Conservation (phyloP, 2,888 invertebrate genomes). For the Eupithecia pulchellata region DNA sequence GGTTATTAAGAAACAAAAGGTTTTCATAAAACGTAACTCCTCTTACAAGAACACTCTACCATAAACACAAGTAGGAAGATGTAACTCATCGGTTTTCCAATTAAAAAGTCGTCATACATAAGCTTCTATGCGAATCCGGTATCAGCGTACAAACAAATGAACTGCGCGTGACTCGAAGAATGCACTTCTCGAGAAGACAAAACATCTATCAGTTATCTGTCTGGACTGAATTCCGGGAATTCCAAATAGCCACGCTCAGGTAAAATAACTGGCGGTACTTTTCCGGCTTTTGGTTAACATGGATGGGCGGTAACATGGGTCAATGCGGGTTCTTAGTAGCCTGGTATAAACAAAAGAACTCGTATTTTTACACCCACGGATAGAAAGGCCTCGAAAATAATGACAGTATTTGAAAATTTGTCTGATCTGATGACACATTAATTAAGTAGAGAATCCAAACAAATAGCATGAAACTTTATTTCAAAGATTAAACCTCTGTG, state of each 20-base stretch:
- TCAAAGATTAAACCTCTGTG: background rate
- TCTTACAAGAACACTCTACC: background rate
- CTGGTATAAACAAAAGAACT: background rate
- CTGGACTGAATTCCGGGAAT: slow-evolving; percentile 30
- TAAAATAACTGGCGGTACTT: slow-evolving; percentile 21
- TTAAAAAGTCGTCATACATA: background rate
- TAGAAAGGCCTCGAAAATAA: background rate
- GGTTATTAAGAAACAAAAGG: background rate
- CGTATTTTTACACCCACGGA: background rate
- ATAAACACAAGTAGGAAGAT: background rate
- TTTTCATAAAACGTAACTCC: background rate
- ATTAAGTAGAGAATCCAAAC: background rate
- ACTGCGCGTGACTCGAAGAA: slow-evolving; percentile 17
- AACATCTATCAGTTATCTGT: slow-evolving; percentile 12
- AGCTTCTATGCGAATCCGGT: background rate
- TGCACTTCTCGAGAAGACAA: slow-evolving; percentile 14
- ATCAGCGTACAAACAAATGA: slow-evolving; percentile 6
- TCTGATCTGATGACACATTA: background rate
- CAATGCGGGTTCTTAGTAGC: background rate
- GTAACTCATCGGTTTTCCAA: background rate
- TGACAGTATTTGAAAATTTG: background rate
- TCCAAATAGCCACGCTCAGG: slow-evolving; percentile 27
- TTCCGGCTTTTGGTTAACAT: background rate
- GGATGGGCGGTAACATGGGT: background rate
- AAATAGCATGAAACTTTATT: background rate